Base-by-base conservation (phyloP, 2,888 invertebrate genomes). In the Sarcophaga rosellei region DNA sequence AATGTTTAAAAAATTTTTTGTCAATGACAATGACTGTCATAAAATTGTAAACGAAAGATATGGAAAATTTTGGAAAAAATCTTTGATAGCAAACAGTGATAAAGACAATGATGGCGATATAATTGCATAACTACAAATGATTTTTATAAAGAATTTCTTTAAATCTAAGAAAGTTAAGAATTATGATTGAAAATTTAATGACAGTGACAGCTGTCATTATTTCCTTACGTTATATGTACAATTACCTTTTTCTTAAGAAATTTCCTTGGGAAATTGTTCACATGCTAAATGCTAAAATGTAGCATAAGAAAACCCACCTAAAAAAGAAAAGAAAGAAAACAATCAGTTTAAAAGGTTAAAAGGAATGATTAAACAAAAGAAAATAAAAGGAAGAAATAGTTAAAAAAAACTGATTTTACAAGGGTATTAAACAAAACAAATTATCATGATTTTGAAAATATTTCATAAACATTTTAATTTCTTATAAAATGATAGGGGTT, bases 281-380 rank as follows among this genome's bases (percentile, higher is more conserved):
- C 53, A 53, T 53, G 53, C 4, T 53, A 53, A 12, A 4, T 17
- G 4, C 1, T 4, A 53, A 17, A 53, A 53, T 15, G 53, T 12
- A 2, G 53, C 2, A 17, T 53, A 17, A 53, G n/a, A 47, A 53
- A 53, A 17, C 53, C 5, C 4, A 53, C 53, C 53, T 53, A 53
- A 17, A 53, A 47, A 15, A 5, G 5, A 17, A 53, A 53, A 17
- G 15, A 53, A 53, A 53, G 1, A 53, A 53, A 53, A 12, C 0
- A 79, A 23, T 15, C 21, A 66, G 4, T 53, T 53, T 53, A 4
- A 5, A 78, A 45, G 44, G 65, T 21, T 47, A 66, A 68, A 72
- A 17, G 35, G 21, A 12, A 63, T 12, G 47, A 53, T 75, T n/a
- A 35, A 17, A 53, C 1, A 35, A 21, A 44, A 35, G 25, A 47